Evolutionary conservation across 2,113 vertebrate species (phyloP).

Genomic region (Hyperoodon ampullatus): DNA sequence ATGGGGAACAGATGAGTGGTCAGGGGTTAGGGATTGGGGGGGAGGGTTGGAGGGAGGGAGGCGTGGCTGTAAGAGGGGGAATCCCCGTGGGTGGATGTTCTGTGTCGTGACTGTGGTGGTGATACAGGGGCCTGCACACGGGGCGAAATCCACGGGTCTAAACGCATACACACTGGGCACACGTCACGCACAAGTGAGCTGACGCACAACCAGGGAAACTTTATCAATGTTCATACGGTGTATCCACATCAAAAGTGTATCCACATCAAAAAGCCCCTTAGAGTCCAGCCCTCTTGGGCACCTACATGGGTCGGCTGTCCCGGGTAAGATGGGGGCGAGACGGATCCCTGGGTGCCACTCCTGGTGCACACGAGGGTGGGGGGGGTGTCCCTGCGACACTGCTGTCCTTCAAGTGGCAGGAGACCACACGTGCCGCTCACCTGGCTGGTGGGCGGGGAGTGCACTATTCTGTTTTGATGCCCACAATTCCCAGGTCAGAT

Average conservation of each 20-base stretch:
- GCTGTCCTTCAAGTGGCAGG: background rate
- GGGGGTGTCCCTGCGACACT: background rate
- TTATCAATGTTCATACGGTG: no score
- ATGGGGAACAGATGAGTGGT: background rate
- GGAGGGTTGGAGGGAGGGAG: rapidly evolving
- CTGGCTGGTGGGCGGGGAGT: no score
- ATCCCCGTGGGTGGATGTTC: rapidly evolving
- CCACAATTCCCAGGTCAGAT: background rate
- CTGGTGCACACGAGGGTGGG: no score
- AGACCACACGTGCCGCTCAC: background rate
- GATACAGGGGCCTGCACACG: background rate
- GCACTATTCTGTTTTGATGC: background rate
- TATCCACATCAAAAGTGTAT: rapidly evolving
- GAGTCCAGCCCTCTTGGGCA: background rate
- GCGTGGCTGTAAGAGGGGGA: no score
- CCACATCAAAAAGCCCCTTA: rapidly evolving
- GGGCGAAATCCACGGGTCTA: rapidly evolving
- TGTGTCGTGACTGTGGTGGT: background rate
- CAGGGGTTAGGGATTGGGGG: rapidly evolving
- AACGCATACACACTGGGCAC: background rate
- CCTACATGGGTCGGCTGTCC: background rate
- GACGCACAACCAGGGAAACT: rapidly evolving
- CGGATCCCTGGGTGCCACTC: no score
- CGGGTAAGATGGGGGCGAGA: background rate
- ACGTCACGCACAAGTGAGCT: background rate